A percentile compares a stretch with the other conserved stretches of the same genome.
Evolutionary conservation across 2,888 invertebrate species (phyloP).

Genomic region (Cistogaster globosa): DNA sequence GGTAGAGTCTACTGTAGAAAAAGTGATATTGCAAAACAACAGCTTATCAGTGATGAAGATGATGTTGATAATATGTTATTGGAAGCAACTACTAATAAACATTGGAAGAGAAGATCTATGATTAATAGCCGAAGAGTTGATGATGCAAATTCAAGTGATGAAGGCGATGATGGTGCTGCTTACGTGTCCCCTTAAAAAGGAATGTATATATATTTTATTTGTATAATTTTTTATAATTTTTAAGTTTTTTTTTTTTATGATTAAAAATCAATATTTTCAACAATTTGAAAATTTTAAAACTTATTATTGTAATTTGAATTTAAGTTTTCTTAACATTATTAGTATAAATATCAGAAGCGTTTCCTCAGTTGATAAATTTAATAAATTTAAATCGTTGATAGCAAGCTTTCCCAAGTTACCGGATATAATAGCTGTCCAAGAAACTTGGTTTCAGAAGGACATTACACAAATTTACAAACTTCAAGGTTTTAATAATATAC

Average conservation of each 20-base stretch:
- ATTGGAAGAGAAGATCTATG: slow-evolving; percentile 5
- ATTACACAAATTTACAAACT: slow-evolving; percentile 2
- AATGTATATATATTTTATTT: neutral
- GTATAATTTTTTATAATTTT: neutral
- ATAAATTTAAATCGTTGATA: slow-evolving; percentile 37
- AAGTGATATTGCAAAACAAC: slow-evolving; percentile 19
- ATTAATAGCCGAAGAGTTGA: too few species aligned
- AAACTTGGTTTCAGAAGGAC: slow-evolving; percentile 30
- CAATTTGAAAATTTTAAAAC: neutral
- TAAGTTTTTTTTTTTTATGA: neutral
- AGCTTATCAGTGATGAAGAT: slow-evolving; percentile 17
- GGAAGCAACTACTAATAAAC: slow-evolving; percentile 17
- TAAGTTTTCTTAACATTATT: slow-evolving; percentile 7
- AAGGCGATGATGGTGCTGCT: slow-evolving; percentile 5
- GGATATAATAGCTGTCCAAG: slow-evolving; percentile 30
- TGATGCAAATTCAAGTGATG: slow-evolving; percentile 1
- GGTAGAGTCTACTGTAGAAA: neutral
- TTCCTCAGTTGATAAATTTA: slow-evolving; percentile 33
- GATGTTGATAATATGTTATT: slow-evolving; percentile 29
- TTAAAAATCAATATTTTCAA: neutral
- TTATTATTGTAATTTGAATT: neutral
- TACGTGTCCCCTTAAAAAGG: neutral
- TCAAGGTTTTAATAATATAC: slow-evolving; percentile 7
- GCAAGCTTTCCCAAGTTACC: slow-evolving; percentile 23
- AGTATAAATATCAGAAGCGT: slow-evolving; percentile 30